phyloP scores from a whole-genome alignment of 2,113 vertebrate genomes.

The Neotragus pygmaeus region DNA sequence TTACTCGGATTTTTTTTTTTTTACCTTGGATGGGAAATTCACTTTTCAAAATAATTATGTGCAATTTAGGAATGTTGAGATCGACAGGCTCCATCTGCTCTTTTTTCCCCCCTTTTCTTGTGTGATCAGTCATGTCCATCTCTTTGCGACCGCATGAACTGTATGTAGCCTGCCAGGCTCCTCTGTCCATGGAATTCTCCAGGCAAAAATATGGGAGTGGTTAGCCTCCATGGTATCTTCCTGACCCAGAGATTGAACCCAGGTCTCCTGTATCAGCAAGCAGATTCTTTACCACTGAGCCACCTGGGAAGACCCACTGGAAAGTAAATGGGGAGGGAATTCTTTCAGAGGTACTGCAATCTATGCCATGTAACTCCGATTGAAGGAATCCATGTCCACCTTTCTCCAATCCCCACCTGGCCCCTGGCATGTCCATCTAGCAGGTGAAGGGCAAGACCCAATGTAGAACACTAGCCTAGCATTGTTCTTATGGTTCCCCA shows the following conservation, averaged over 20 bases:
- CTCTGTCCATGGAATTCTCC: not conserved
- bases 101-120: rapidly evolving
- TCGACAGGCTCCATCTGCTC: not conserved
- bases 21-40: not conserved
- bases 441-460: not conserved
- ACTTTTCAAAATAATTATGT: not conserved
- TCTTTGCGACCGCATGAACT: not conserved
- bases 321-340: not conserved
- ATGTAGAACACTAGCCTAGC: too few relatives aligned
- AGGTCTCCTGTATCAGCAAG: not conserved
- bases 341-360: not conserved
- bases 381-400: rapidly evolving
- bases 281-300: not conserved
- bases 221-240: not conserved
- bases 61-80: not conserved
- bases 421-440: not conserved
- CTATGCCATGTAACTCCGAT: not conserved
- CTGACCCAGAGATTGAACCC: not conserved
- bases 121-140: not conserved
- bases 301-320: not conserved
- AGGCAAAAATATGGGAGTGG: not conserved
- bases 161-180: not conserved
- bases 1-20: not conserved
- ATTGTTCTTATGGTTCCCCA: not conserved
- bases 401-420: not conserved